Evolutionary conservation across 1,140 invertebrate genomes (phyloP).

Genomic region (Dendroctonus valens): DNA sequence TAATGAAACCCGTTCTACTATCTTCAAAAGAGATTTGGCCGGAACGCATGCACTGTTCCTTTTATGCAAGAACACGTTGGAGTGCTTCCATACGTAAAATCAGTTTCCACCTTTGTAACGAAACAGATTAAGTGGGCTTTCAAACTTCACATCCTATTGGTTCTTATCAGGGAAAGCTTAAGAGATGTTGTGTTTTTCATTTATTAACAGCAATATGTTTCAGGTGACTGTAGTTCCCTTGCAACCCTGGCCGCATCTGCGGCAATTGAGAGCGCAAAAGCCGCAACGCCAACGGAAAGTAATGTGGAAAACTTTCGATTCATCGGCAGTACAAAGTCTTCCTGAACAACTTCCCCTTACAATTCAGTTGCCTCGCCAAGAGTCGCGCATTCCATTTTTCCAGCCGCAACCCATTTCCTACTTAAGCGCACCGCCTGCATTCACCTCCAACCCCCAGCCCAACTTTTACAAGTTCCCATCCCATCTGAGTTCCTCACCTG

Average conservation of each 20-base stretch:
- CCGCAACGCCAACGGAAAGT: constrained; percentile 10
- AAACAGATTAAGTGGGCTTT: too few species aligned
- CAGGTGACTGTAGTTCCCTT: constrained; percentile 29
- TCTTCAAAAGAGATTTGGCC: too few species aligned
- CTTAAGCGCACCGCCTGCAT: constrained; percentile 36
- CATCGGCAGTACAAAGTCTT: constrained; percentile 24
- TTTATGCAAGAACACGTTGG: too few species aligned
- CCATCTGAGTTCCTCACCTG: constrained; percentile 44
- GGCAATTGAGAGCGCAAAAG: background rate
- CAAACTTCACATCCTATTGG: too few species aligned
- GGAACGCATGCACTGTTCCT: too few species aligned
- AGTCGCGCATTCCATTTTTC: constrained; percentile 39
- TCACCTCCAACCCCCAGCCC: constrained; percentile 21
- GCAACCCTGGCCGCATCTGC: constrained; percentile 18
- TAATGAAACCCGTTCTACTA: too few species aligned
- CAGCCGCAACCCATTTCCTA: constrained; percentile 37
- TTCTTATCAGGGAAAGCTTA: too few species aligned
- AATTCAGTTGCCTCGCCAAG: constrained; percentile 40
- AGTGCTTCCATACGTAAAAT: too few species aligned
- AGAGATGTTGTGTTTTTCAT: too few species aligned
- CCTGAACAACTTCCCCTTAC: constrained; percentile 34
- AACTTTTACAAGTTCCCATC: constrained; percentile 42
- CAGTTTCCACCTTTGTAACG: too few species aligned
- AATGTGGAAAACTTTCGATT: constrained; percentile 29
- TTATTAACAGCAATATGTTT: constrained; percentile 6